A percentile compares a stretch with the other conserved stretches of the same genome.
Evolutionary conservation across 2,888 invertebrate genomes (phyloP).

Genomic region (Charanyca ferruginea): DNA sequence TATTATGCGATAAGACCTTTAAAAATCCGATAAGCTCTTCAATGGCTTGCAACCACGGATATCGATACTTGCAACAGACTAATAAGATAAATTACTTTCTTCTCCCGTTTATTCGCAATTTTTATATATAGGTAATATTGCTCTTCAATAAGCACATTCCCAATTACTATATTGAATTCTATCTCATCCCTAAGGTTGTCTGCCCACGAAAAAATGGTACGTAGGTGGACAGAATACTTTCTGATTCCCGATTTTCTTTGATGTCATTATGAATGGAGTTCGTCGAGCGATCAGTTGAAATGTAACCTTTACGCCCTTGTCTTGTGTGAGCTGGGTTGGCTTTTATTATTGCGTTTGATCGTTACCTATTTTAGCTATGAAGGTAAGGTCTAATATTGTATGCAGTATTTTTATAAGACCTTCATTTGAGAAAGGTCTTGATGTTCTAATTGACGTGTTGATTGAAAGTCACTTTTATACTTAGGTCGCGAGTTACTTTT

Average conservation of each 20-base stretch:
- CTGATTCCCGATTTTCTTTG: slow-evolving; percentile 35
- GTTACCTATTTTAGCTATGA: slow-evolving; percentile 24
- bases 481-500: too few relatives aligned
- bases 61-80: too few relatives aligned
- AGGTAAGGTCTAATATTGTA: slow-evolving; percentile 20
- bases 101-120: too few relatives aligned
- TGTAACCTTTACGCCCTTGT: slow-evolving; percentile 40
- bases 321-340: slow-evolving; percentile 40
- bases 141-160: not conserved
- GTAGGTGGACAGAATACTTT: slow-evolving; percentile 8
- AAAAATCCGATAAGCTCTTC: too few relatives aligned
- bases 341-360: slow-evolving; percentile 44
- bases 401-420: slow-evolving; percentile 36
- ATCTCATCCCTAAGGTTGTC: not conserved
- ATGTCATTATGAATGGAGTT: slow-evolving; percentile 32
- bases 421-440: slow-evolving; percentile 23
- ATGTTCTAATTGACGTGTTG: slow-evolving; percentile 37
- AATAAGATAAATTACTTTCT: too few relatives aligned
- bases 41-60: too few relatives aligned
- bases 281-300: slow-evolving; percentile 24
- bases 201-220: slow-evolving; percentile 4
- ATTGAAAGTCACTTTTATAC: slow-evolving; percentile 12
- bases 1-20: too few relatives aligned
- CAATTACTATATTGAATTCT: slow-evolving; percentile 24
- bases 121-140: too few relatives aligned